Evolutionary conservation across 1,140 invertebrate genomes (phyloP), one percentile per base, ranked within the genome.

Genomic region (Heliothis subflexa): DNA sequence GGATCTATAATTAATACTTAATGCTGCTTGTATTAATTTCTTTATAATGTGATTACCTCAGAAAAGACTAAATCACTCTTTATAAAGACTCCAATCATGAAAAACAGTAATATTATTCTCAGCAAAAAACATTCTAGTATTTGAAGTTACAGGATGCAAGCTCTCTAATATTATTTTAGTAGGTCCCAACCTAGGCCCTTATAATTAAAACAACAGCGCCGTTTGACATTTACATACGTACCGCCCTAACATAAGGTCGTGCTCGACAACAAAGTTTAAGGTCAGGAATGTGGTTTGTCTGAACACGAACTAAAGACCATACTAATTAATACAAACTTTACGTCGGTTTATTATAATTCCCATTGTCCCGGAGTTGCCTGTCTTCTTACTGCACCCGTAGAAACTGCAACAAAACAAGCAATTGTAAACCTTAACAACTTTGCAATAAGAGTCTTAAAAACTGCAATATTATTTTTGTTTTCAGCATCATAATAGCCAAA

Each of bases 311-410:
- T 52, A 25, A 52, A 40, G 33, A 5, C 50, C 25, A 59, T 71
- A 73, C 33, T 73, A 73, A 73, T 73, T 59, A 73, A 73, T 61
- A 73, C 40, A 59, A 73, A 73, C 18, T 73, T 72, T 45, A 73
- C 16, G 55, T 55, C 40, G 40, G 16, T n/a, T 74, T 74, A 74
- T 50, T 74, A 74, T 61, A 74, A 74, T 74, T 74, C 71, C 33
- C 71, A 74, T 61, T 74, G 71, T 74, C 57, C 45, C 14, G 18
- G 21, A 16, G 18, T 33, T 54, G 54, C 33, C 45, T 59, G 71
- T 59, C 71, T 74, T 49, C 66, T n/a, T 55, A 7, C 5, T 21
- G 9, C 45, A 18, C 28, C 2, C 13, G 25, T 55, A 0, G 1
- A 11, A n/a, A n/a, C 21, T 47, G 40, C 9, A 47, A 40, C 21